phyloP scores from a whole-genome alignment of 2,888 invertebrate genomes.

The Macrophya alboannulata region DNA sequence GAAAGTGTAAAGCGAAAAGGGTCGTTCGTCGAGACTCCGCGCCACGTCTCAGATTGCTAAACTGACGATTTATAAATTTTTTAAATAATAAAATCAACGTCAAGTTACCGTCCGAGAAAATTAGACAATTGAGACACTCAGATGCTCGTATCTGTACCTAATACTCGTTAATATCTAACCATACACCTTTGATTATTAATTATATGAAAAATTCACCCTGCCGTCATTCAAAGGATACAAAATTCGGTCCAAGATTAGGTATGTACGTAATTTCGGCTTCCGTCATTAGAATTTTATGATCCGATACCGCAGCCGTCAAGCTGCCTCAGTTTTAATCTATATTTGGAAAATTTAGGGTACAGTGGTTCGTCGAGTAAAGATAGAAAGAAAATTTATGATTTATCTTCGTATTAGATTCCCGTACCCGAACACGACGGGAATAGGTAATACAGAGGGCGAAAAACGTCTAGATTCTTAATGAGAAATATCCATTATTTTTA shows the following conservation, averaged over 20 bases:
- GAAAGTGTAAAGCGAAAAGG: conserved; percentile 1
- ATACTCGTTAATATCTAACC: background rate
- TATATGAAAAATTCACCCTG: background rate
- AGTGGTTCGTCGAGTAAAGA: no score
- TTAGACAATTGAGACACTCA: background rate
- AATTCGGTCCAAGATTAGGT: background rate
- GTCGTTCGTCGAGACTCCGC: background rate
- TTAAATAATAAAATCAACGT: background rate
- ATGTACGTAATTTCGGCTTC: background rate
- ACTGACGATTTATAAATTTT: background rate
- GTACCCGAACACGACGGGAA: background rate
- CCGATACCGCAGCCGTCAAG: background rate
- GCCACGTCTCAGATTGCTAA: background rate
- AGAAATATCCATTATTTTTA: background rate
- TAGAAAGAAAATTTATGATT: background rate
- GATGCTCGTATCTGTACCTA: background rate
- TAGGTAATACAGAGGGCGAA: background rate
- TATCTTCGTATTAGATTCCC: background rate
- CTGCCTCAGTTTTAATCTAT: background rate
- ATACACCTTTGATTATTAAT: background rate
- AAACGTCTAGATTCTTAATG: background rate
- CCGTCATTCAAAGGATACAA: background rate
- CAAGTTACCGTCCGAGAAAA: background rate
- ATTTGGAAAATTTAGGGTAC: background rate
- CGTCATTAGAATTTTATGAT: background rate